A percentile compares a stretch with the other conserved stretches of the same genome.
phyloP scores from a whole-genome alignment of 2,888 invertebrate genomes.

The Leptopterna dolabrata region DNA sequence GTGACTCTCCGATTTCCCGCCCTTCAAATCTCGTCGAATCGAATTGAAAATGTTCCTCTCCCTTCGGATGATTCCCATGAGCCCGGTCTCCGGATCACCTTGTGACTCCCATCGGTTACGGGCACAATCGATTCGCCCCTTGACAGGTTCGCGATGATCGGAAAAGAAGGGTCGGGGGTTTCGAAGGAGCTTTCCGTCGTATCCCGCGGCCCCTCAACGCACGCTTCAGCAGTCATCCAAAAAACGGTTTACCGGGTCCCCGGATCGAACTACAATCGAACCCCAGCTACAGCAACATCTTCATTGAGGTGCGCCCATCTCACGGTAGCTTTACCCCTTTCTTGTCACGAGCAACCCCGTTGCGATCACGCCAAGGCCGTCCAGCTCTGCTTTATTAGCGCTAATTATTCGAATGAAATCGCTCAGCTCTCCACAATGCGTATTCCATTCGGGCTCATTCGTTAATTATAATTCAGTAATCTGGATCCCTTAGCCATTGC shows the following conservation, averaged over 20 bases:
- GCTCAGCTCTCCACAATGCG: background rate
- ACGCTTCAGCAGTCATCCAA: background rate
- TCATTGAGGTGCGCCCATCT: background rate
- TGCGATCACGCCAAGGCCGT: background rate
- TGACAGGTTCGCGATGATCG: background rate
- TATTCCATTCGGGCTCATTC: background rate
- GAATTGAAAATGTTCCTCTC: background rate
- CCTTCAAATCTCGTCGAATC: background rate
- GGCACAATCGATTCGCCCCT: background rate
- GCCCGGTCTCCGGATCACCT: background rate
- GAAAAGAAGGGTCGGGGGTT: background rate
- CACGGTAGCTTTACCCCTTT: background rate
- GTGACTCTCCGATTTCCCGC: background rate
- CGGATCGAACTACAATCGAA: background rate
- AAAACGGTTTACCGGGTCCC: background rate
- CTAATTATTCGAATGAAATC: background rate
- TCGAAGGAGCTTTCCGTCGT: background rate
- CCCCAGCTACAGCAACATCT: background rate
- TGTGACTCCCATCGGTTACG: background rate
- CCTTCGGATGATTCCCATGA: background rate
- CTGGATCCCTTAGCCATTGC: background rate
- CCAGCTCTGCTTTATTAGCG: background rate
- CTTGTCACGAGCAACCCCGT: background rate
- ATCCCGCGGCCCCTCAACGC: background rate
- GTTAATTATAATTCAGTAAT: background rate